Evolutionary conservation across 2,113 vertebrate genomes (phyloP), one percentile per base, ranked within the genome.

Genomic region (Dryoscopus gambensis): DNA sequence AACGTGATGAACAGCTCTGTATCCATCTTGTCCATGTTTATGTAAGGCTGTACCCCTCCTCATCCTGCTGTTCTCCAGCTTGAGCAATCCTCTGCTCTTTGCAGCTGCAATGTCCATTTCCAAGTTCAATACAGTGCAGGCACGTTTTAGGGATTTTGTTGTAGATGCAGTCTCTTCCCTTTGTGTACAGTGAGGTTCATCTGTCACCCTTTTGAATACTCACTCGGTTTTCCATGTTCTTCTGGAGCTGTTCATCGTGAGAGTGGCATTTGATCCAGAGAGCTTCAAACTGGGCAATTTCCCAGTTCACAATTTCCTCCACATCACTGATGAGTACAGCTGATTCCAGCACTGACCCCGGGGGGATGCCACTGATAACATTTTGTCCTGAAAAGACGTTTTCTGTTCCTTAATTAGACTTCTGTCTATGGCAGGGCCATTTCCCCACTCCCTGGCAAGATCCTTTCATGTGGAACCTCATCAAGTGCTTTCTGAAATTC

Each of bases 101-200:
- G 27, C 20, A 64, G 30, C 37, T 42, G 4, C 6, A 57, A 8
- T 44, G 35, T 11, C 16, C 6, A 18, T 71, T 80, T 73, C 35
- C 21, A 35, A 23, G 8, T 52, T 39, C 11, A 39, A 0, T 7
- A 5, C 23, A 30, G 15, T 11, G 5, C 31, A 53, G 42, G 8
- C 11, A 50, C 10, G 10, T 57, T 62, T 79, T 40, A 31, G 21
- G 7, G 6, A 22, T 15, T 49, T 42, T 49, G 14, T 28, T 56
- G 5, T 13, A 35, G 13, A 13, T 79, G 5, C 7, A n/a, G 1
- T 40, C 14, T 49, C 46, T 53, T 82, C 25, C 6, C 4, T 55
- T 63, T 39, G 8, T 46, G 15, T 22, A 19, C 22, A 11, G 0
- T 35, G 68, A 24, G 9, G 24, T 53, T 81, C 42, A 24, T 24